These are phyloP conservation scores for Rhagonycha lutea DNA, from an alignment of 2,888 invertebrate species.

Conservation along the genomic window DNA sequence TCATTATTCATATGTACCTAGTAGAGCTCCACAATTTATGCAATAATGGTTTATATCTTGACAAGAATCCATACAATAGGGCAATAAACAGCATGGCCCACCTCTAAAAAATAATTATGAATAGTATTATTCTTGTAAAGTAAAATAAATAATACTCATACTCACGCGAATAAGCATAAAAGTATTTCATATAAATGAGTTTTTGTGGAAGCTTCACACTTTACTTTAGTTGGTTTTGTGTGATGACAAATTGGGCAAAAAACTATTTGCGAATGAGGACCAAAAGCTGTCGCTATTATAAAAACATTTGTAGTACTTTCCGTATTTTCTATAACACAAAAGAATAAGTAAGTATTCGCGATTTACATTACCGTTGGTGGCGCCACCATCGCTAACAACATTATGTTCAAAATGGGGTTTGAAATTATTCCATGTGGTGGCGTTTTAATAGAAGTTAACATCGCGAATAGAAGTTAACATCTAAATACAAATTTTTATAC, in stretches of 20 bases:
- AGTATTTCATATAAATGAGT: constrained; percentile 57
- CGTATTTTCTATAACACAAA: constrained; percentile 6
- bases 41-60: constrained; percentile 56
- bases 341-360: background rate
- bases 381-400: too few species aligned
- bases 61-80: constrained; percentile 57
- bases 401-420: too few species aligned
- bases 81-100: constrained; percentile 55
- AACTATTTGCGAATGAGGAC: constrained; percentile 50
- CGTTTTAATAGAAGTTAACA: too few species aligned
- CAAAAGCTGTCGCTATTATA: constrained; percentile 36
- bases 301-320: constrained; percentile 6
- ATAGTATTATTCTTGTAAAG: background rate
- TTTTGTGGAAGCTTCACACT: constrained; percentile 53
- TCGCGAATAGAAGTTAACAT: too few species aligned
- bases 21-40: constrained; percentile 32
- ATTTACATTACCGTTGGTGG: too few species aligned
- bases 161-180: constrained; percentile 56
- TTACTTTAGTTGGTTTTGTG: constrained; percentile 51
- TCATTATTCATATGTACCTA: constrained; percentile 5
- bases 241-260: constrained; percentile 57
- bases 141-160: constrained; percentile 8
- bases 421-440: too few species aligned
- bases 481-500: too few species aligned
- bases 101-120: constrained; percentile 45